Evolutionary conservation across 2,888 invertebrate genomes (phyloP).

Genomic region (Homarus gammarus): DNA sequence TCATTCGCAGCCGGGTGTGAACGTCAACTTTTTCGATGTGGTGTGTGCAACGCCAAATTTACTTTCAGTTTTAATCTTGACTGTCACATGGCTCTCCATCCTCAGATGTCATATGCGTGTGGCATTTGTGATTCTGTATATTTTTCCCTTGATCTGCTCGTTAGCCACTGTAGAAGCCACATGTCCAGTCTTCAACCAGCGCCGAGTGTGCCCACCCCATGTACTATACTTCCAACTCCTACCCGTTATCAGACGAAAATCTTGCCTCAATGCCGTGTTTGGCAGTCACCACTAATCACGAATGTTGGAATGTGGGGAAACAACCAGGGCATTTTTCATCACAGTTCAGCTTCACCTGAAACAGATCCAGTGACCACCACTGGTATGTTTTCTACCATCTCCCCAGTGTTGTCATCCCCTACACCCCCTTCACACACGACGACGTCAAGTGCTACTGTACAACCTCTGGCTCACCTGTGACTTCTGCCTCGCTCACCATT

Average conservation of each 20-base stretch:
- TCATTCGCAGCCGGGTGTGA: neutral
- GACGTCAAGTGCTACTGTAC: no score
- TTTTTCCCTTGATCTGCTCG: conserved; percentile 40
- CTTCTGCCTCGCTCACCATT: no score
- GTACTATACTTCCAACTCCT: no score
- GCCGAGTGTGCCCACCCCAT: neutral
- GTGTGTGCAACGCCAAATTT: conserved; percentile 27
- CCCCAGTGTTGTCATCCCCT: neutral
- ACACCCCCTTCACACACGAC: no score
- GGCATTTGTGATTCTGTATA: conserved; percentile 34
- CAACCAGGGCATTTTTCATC: neutral
- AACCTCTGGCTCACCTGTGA: neutral
- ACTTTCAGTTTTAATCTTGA: conserved; percentile 53
- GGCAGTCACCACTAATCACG: no score
- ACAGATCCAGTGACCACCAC: neutral
- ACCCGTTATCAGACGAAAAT: no score
- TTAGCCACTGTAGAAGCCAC: conserved; percentile 14
- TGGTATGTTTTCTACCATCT: neutral
- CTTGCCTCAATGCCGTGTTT: no score
- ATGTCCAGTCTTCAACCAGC: neutral
- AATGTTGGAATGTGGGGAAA: neutral
- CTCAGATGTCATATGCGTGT: conserved; percentile 29
- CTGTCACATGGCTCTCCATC: conserved; percentile 56
- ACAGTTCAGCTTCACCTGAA: neutral
- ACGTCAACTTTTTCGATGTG: conserved; percentile 29